Evolutionary conservation across 2,888 invertebrate genomes (phyloP).

Genomic region (Eudemis profundana): DNA sequence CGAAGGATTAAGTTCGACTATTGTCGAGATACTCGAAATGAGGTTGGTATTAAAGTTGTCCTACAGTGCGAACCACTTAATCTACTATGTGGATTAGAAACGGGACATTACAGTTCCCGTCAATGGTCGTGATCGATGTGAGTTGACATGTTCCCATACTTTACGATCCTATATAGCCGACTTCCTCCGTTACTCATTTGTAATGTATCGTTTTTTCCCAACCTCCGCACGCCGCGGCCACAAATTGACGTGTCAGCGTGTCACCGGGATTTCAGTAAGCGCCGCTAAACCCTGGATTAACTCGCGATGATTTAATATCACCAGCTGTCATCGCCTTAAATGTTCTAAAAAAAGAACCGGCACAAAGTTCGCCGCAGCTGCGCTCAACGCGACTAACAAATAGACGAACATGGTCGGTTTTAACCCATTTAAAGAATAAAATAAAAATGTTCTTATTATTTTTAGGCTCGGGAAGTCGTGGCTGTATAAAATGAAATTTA

Average conservation of each 20-base stretch:
- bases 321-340: slow-evolving; percentile 74
- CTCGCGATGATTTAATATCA: slow-evolving; percentile 66
- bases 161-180: slow-evolving; percentile 9
- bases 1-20: too few relatives aligned
- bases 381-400: slow-evolving; percentile 34
- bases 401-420: slow-evolving; percentile 18
- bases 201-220: slow-evolving; percentile 47
- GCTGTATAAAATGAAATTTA: slow-evolving; percentile 48
- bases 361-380: slow-evolving; percentile 51
- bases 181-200: slow-evolving; percentile 47
- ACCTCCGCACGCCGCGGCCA: slow-evolving; percentile 52
- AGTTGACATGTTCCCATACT: slow-evolving; percentile 5
- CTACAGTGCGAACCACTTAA: not conserved
- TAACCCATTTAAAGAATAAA: slow-evolving; percentile 23
- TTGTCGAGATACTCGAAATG: too few relatives aligned
- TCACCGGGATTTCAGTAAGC: slow-evolving; percentile 58
- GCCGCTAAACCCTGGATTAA: slow-evolving; percentile 61
- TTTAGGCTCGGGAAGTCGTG: slow-evolving; percentile 2
- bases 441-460: slow-evolving; percentile 14
- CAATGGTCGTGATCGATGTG: slow-evolving; percentile 8
- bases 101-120: not conserved
- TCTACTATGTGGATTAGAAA: not conserved
- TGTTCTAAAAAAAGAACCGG: slow-evolving; percentile 48
- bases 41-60: not conserved
- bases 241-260: slow-evolving; percentile 63